phyloP scores from a whole-genome alignment of 2,797 vertebrate genomes.

The Harpagifer antarcticus region DNA sequence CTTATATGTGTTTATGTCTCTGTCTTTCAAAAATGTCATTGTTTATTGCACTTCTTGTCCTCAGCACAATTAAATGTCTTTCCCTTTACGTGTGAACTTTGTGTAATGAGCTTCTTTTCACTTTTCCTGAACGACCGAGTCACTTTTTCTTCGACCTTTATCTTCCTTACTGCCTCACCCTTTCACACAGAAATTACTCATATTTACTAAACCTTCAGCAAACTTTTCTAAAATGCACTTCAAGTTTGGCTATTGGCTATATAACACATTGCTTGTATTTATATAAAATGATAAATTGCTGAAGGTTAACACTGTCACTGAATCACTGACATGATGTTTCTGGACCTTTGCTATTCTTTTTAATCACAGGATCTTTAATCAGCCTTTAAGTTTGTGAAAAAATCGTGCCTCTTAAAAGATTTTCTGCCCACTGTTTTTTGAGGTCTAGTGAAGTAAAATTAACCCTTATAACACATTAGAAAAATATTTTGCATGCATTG shows the following conservation, averaged over 20 bases:
- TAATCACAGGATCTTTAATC: slow-evolving; percentile 19
- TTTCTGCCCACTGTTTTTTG: not conserved
- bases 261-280: not conserved
- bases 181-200: not conserved
- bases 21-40: slow-evolving; percentile 79
- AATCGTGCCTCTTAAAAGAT: slow-evolving; percentile 7
- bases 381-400: not conserved
- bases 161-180: slow-evolving; percentile 35
- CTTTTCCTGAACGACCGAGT: slow-evolving; percentile 34
- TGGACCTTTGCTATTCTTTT: slow-evolving; percentile 16
- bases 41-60: slow-evolving; percentile 85
- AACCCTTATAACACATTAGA: not conserved
- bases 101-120: slow-evolving; percentile 33
- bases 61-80: slow-evolving; percentile 88
- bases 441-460: not conserved
- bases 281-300: slow-evolving; percentile 22
- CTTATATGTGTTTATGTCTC: slow-evolving; percentile 55
- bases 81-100: slow-evolving; percentile 65
- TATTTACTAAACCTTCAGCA: slow-evolving; percentile 22
- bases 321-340: not conserved
- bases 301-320: slow-evolving; percentile 19
- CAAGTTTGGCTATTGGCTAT: not conserved
- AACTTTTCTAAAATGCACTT: not conserved
- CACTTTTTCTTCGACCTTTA: slow-evolving; percentile 24
- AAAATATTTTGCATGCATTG: too few species aligned